These are phyloP conservation scores for Laupala kohalensis DNA, from an alignment of 1,140 invertebrate genomes.

Conservation along the genomic window DNA sequence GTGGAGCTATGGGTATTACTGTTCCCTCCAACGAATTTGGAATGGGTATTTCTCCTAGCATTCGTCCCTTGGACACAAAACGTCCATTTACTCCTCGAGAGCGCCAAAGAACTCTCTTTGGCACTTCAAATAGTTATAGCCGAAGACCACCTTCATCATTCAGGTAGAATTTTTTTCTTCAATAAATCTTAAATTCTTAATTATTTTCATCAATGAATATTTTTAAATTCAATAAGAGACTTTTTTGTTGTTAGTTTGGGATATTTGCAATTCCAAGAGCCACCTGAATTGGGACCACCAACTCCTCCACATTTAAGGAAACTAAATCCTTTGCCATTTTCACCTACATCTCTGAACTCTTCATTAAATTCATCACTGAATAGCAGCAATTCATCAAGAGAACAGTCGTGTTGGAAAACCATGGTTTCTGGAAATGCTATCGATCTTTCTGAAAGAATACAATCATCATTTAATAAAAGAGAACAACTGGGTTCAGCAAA, in stretches of 20 bases:
- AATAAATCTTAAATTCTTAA: too few species aligned
- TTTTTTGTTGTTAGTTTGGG: slow-evolving; percentile 31
- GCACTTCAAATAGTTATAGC: slow-evolving; percentile 34
- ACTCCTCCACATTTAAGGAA: slow-evolving; percentile 15
- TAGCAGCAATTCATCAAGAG: background rate
- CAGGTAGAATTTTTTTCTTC: slow-evolving; percentile 36
- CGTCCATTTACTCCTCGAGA: slow-evolving; percentile 69
- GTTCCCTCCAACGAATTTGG: background rate
- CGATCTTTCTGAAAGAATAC: background rate
- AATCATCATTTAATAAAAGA: background rate
- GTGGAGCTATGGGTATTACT: background rate
- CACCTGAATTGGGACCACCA: slow-evolving; percentile 8
- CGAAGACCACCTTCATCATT: slow-evolving; percentile 64
- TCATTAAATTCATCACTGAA: background rate
- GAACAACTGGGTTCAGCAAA: background rate
- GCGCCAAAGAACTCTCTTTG: slow-evolving; percentile 54
- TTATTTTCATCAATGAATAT: too few species aligned
- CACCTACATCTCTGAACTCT: background rate
- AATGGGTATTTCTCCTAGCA: background rate
- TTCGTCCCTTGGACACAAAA: slow-evolving; percentile 47
- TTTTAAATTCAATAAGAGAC: too few species aligned
- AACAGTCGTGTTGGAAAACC: background rate
- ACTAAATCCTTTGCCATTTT: slow-evolving; percentile 7
- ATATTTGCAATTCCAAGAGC: slow-evolving; percentile 29
- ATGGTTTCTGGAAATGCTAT: background rate